Base-by-base conservation (phyloP, 2,797 vertebrate species). In the Gila robusta region DNA sequence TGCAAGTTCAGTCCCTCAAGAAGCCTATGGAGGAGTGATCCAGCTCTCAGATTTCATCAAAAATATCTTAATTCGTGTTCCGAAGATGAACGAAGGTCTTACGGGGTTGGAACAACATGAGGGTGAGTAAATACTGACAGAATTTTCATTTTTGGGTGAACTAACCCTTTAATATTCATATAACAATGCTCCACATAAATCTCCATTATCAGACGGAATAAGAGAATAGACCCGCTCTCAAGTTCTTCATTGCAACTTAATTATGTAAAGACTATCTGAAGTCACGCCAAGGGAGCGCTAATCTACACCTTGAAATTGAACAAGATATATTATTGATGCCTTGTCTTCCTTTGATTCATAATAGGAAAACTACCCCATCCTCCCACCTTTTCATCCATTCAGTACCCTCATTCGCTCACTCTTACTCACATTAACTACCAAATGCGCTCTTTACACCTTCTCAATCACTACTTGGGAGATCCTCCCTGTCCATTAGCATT, bases 181-280 rank as follows among this genome's bases (percentile, higher is more conserved):
- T 91, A 91, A 93, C 89, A 90, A 81, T 35, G 39, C 81, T 78
- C 89, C 88, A 89, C 88, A 94, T 94, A 93, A 94, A 94, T 96
- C 95, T 95, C 95, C 92, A 96, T 95, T 95, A 95, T 90, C 21
- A 82, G 82, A 62, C 47, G 37, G 84, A 92, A 92, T 81, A 91
- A 91, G 89, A 92, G 89, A 92, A 94, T 91, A 80, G 84, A 91
- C 88, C 85, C 70, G 56, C 92, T 94, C 92, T 93, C 80, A 82
- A 91, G 92, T 93, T 93, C 86, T 92, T 92, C 79, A 79, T 70
- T 87, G 89, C 82, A 88, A 84, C 89, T 92, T 92, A 90, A 88
- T 93, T 91, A 90, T 90, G 79, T 90, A 82, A 89, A 91, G 86
- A 77, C 90, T 52, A 84, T 89, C 85, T 90, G 83, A 92, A 91